Percentiles rank a stretch among this genome's conserved stretches.
These are phyloP conservation scores for Halictus rubicundus DNA, from an alignment of 1,140 invertebrate species.

Conservation along the genomic window DNA sequence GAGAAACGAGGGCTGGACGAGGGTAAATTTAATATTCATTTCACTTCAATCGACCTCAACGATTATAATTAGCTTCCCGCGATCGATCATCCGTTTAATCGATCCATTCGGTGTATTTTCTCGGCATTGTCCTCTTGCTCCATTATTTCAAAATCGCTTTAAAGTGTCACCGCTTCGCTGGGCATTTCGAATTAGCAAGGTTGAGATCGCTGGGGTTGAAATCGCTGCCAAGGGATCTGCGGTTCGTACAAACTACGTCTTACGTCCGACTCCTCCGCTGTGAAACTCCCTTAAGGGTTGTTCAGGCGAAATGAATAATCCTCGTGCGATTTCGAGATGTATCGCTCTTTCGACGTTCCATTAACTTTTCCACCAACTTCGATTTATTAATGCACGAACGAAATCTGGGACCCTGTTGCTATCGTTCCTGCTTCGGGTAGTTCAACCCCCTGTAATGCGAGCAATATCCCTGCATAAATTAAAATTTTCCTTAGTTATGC, in stretches of 20 bases:
- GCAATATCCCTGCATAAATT: too few species aligned
- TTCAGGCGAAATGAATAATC: slow-evolving; percentile 64
- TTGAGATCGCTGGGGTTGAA: slow-evolving; percentile 50
- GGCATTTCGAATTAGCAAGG: slow-evolving; percentile 50
- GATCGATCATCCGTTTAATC: not conserved
- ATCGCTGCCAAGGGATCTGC: slow-evolving; percentile 55
- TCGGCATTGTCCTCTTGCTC: not conserved
- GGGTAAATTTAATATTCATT: too few species aligned
- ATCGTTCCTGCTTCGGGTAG: too few species aligned
- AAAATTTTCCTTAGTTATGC: too few species aligned
- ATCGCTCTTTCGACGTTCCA: slow-evolving; percentile 7
- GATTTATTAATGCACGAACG: not conserved
- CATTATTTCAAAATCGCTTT: slow-evolving; percentile 41
- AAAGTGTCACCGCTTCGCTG: slow-evolving; percentile 35
- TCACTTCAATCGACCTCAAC: too few species aligned
- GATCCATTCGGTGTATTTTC: not conserved
- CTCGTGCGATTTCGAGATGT: slow-evolving; percentile 35
- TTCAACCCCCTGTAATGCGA: too few species aligned
- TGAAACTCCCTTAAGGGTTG: slow-evolving; percentile 58
- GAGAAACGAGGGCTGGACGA: too few species aligned
- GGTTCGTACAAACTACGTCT: slow-evolving; percentile 31
- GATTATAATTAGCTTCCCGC: too few species aligned
- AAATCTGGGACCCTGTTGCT: not conserved
- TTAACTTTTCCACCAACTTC: slow-evolving; percentile 15
- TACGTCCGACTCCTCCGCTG: slow-evolving; percentile 36